These are phyloP conservation scores for Tyto alba DNA, from an alignment of 2,113 vertebrate species.

Conservation along the genomic window DNA sequence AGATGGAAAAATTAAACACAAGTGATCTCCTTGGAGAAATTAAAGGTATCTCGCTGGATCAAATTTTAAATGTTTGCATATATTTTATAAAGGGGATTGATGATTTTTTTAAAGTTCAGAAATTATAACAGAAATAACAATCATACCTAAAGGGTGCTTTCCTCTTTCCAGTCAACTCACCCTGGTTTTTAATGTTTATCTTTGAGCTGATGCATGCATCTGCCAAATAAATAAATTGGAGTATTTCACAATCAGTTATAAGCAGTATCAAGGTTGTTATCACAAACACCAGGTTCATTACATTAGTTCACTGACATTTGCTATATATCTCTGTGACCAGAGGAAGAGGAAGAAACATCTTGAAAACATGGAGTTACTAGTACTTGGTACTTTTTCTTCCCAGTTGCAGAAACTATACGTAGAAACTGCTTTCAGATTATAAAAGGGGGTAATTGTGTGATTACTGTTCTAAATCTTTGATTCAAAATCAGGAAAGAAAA, in stretches of 20 bases:
- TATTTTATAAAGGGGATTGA: background rate
- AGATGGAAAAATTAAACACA: constrained; percentile 97
- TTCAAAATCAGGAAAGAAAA: background rate
- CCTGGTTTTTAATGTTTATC: background rate
- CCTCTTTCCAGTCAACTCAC: background rate
- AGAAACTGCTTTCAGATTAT: background rate
- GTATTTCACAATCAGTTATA: background rate
- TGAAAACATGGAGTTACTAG: background rate
- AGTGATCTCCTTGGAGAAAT: constrained; percentile 96
- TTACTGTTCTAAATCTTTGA: background rate
- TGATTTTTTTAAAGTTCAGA: background rate
- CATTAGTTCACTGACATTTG: background rate
- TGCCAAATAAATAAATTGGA: background rate
- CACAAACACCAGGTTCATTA: background rate
- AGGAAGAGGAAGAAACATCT: background rate
- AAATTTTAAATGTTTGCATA: background rate
- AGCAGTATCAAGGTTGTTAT: background rate
- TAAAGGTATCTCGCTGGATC: constrained; percentile 83
- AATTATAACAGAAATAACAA: background rate
- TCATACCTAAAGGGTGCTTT: background rate
- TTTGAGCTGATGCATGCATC: background rate
- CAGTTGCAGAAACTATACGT: background rate
- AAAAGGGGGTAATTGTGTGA: background rate
- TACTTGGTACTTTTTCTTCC: background rate
- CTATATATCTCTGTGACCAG: background rate